Conservation (phyloP, 2,113 vertebrate genomes). For the cattle (Bos taurus) region DNA sequence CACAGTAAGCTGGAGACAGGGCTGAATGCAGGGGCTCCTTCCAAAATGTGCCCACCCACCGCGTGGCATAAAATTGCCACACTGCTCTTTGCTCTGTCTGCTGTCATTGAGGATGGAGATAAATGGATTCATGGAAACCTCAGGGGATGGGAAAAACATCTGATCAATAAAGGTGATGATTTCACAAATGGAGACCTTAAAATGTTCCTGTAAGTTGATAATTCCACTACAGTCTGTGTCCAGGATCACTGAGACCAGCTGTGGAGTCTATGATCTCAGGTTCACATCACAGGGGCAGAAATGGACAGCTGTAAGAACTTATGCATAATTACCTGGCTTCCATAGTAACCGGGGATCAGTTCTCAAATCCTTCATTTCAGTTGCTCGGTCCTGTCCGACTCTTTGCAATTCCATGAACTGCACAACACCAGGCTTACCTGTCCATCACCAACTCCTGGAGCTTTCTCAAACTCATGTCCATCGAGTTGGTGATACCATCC, state of each 20-base stretch:
- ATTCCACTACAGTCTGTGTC: background rate
- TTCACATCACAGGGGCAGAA: background rate
- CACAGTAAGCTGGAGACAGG: background rate
- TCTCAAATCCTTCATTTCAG: background rate
- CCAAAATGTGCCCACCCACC: constrained; percentile 45
- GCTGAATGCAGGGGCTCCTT: constrained; percentile 38
- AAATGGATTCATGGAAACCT: background rate
- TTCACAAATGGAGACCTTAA: background rate
- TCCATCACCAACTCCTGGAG: background rate
- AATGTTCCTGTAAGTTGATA: background rate
- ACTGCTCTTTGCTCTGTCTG: background rate
- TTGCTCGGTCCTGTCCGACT: background rate
- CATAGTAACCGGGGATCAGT: background rate
- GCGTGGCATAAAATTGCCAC: background rate
- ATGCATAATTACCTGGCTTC: background rate
- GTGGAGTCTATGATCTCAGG: no score
- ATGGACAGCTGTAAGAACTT: background rate
- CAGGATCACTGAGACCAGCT: background rate
- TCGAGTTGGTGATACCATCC: background rate
- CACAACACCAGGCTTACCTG: background rate
- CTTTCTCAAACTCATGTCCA: background rate
- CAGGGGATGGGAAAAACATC: fast-evolving
- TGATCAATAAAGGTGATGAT: background rate
- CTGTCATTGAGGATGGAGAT: background rate
- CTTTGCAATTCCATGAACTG: background rate